phyloP scores from a whole-genome alignment of 2,113 vertebrate genomes.

The Aphelocoma coerulescens region DNA sequence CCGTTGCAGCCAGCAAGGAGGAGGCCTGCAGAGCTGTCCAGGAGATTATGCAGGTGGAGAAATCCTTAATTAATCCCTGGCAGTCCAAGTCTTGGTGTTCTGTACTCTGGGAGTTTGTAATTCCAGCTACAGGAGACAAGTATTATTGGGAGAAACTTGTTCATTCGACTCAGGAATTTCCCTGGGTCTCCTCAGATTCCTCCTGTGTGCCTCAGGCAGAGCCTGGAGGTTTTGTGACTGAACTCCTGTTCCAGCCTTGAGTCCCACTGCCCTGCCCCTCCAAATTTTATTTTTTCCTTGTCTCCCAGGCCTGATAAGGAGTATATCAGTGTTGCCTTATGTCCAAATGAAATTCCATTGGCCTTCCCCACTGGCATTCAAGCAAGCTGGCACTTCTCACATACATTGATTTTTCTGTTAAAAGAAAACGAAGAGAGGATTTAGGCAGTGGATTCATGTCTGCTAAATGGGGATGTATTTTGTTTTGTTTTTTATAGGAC shows the following conservation, averaged over 20 bases:
- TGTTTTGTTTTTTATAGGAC: conserved; percentile 66
- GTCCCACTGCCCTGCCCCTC: neutral
- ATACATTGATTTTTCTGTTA: neutral
- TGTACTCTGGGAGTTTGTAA: neutral
- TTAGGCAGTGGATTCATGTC: neutral
- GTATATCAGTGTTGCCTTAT: neutral
- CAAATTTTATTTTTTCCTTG: neutral
- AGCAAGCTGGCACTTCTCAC: neutral
- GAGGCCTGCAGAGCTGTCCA: conserved; percentile 85
- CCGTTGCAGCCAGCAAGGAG: conserved; percentile 78
- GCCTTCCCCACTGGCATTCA: neutral
- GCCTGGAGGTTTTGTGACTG: neutral
- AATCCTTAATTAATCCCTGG: neutral
- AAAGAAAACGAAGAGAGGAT: neutral
- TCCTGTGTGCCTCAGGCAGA: neutral
- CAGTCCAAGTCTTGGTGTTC: neutral
- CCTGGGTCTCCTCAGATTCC: neutral
- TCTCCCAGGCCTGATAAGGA: neutral
- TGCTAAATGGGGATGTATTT: neutral
- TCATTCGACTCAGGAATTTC: neutral
- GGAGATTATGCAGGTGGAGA: conserved; percentile 86
- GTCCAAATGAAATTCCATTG: neutral
- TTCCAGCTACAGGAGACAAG: neutral
- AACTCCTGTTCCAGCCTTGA: neutral
- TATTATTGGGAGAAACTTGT: neutral